These are phyloP conservation scores for Rhinophrynus dorsalis DNA, from an alignment of 2,797 vertebrate species.

Conservation along the genomic window DNA sequence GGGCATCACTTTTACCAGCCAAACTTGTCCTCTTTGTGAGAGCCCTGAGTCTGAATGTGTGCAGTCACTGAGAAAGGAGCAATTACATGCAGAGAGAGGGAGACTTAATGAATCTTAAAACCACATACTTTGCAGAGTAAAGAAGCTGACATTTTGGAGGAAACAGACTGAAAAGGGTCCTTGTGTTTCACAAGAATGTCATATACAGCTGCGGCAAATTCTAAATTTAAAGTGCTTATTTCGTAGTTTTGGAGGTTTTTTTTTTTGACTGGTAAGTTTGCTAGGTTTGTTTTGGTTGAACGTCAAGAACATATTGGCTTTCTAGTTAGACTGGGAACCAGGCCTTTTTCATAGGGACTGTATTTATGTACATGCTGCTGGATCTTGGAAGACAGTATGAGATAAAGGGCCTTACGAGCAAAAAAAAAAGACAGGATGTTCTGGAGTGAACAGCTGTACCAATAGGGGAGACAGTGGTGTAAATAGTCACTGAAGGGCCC, in stretches of 20 bases:
- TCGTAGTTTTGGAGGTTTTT: slow-evolving; percentile 38
- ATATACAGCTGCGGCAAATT: slow-evolving; percentile 49
- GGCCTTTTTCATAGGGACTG: slow-evolving; percentile 25
- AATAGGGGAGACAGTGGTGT: no score
- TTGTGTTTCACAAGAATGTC: slow-evolving; percentile 48
- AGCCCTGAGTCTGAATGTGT: background rate
- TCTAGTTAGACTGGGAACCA: slow-evolving; percentile 30
- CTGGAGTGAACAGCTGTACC: no score
- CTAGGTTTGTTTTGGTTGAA: slow-evolving; percentile 52
- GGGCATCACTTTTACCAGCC: slow-evolving; percentile 7
- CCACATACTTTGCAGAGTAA: slow-evolving; percentile 41
- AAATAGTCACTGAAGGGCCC: no score
- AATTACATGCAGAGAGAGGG: slow-evolving; percentile 30
- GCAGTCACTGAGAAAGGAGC: slow-evolving; percentile 32
- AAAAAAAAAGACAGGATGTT: no score
- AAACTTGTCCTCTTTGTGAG: background rate
- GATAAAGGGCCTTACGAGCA: no score
- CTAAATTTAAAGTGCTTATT: slow-evolving; percentile 49
- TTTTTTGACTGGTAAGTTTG: slow-evolving; percentile 45
- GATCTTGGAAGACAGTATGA: slow-evolving; percentile 16
- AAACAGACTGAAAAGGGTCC: slow-evolving; percentile 45
- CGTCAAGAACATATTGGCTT: slow-evolving; percentile 35
- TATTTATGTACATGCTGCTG: slow-evolving; percentile 41
- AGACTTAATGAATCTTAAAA: slow-evolving; percentile 52
- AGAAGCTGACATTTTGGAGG: slow-evolving; percentile 48